These are phyloP conservation scores for Diachasma alloeum DNA, from an alignment of 1,140 invertebrate genomes.

Conservation along the genomic window DNA sequence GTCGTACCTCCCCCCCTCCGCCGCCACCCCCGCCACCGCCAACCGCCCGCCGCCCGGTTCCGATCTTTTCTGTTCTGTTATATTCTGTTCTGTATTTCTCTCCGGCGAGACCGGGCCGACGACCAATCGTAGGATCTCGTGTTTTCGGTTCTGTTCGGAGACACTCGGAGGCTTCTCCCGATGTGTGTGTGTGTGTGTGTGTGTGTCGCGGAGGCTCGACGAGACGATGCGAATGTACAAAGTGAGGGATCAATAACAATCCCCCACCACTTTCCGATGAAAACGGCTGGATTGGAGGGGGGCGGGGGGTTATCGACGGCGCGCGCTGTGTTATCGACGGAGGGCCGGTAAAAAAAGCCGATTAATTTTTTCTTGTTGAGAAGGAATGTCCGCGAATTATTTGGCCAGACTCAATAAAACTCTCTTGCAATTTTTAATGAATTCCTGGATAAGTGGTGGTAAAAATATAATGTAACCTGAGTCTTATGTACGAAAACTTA, in stretches of 20 bases:
- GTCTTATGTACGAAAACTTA: too few species aligned
- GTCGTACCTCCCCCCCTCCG: background rate
- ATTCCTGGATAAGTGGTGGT: too few species aligned
- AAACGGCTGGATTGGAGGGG: background rate
- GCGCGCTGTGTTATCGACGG: too few species aligned
- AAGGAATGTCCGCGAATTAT: too few species aligned
- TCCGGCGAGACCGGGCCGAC: background rate
- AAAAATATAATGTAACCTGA: too few species aligned
- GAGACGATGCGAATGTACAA: background rate
- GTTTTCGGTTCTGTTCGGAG: background rate
- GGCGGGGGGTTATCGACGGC: background rate
- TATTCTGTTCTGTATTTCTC: background rate
- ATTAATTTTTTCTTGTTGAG: too few species aligned
- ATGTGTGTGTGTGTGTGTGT: background rate
- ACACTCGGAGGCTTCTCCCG: background rate
- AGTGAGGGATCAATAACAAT: conserved; percentile 32
- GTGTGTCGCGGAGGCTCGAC: background rate
- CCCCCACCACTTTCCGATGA: background rate
- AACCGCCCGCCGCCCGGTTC: background rate
- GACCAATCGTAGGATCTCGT: background rate
- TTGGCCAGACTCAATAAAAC: too few species aligned
- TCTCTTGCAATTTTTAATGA: too few species aligned
- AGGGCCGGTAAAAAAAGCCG: too few species aligned
- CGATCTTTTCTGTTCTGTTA: background rate
- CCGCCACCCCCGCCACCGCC: background rate